phyloP scores from a whole-genome alignment of 2,113 vertebrate species.

The Burhinus bistriatus region DNA sequence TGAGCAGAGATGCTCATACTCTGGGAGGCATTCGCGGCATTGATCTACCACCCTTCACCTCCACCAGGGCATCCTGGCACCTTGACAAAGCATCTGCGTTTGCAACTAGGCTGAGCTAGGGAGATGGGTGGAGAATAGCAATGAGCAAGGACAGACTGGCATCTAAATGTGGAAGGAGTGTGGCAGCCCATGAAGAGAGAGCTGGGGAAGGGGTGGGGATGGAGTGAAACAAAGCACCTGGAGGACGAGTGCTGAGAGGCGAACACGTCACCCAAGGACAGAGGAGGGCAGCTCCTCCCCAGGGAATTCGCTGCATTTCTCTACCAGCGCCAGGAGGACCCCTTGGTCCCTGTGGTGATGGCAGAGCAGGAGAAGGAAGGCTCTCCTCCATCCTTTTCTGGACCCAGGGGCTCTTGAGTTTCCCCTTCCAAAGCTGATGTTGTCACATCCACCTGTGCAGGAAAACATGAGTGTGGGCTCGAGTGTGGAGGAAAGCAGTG shows the following conservation, averaged over 20 bases:
- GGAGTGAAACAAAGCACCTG: not conserved
- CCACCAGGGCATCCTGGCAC: not conserved
- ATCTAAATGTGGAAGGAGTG: not conserved
- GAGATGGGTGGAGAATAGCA: conserved; percentile 11
- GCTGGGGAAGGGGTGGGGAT: not conserved
- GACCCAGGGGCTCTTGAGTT: not conserved
- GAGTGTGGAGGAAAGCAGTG: fast-evolving
- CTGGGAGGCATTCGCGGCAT: not conserved
- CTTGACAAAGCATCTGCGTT: not conserved
- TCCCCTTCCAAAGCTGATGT: not conserved
- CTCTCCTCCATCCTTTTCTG: not conserved
- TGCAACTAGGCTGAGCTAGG: conserved; percentile 19
- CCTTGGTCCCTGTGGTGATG: not conserved
- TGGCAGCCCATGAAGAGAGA: not conserved
- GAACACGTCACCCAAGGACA: not conserved
- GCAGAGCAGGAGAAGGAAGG: not conserved
- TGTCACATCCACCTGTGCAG: not conserved
- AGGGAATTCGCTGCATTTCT: not conserved
- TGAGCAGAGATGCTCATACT: not conserved
- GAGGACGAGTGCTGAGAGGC: not conserved
- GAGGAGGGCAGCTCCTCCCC: not conserved
- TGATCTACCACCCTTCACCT: conserved; percentile 20
- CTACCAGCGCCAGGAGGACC: not conserved
- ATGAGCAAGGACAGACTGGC: conserved; percentile 7
- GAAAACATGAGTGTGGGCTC: not conserved